Conservation (phyloP, 1,140 invertebrate genomes). For the Heliconius melpomene region DNA sequence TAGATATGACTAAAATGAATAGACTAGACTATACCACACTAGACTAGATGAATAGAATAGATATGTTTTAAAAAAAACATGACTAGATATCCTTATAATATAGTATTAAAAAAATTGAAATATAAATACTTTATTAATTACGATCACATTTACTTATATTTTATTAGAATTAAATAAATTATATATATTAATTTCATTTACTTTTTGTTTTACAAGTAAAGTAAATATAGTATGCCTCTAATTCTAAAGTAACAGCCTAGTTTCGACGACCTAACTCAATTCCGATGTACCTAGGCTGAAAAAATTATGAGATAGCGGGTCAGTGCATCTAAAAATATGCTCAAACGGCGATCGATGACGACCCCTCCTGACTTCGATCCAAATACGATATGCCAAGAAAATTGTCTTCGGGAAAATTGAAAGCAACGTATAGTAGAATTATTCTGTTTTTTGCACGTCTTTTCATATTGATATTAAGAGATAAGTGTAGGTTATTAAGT, state of each 20-base stretch:
- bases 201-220: background rate
- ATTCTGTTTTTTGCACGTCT: background rate
- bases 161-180: too few species aligned
- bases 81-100: background rate
- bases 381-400: constrained; percentile 41
- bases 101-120: background rate
- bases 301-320: constrained; percentile 61
- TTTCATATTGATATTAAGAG: background rate
- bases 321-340: constrained; percentile 77
- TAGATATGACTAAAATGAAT: constrained; percentile 15
- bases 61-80: too few species aligned
- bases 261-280: constrained; percentile 40
- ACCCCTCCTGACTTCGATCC: constrained; percentile 52
- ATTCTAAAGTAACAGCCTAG: constrained; percentile 21
- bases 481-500: background rate
- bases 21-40: background rate
- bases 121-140: background rate
- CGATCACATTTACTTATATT: background rate
- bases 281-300: constrained; percentile 57
- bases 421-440: background rate
- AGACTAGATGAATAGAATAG: background rate
- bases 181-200: background rate
- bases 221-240: background rate
- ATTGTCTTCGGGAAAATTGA: constrained; percentile 29
- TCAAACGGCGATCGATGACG: constrained; percentile 60